phyloP scores from a whole-genome alignment of 2,888 invertebrate genomes.

The Papilio elwesi region DNA sequence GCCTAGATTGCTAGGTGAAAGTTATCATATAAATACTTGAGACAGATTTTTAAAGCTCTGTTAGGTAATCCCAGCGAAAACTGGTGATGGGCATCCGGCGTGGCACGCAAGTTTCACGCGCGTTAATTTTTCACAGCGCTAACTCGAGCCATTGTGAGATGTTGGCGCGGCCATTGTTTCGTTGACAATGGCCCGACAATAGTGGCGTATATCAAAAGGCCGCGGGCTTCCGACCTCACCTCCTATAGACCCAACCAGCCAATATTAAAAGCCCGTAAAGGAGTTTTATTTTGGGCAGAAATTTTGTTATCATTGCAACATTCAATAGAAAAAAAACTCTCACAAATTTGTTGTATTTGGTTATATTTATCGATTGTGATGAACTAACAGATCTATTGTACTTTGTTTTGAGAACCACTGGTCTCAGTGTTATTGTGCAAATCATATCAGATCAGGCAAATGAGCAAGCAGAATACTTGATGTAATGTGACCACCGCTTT shows the following conservation, averaged over 20 bases:
- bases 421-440: too few species aligned
- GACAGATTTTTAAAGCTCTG: slow-evolving; percentile 2
- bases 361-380: too few species aligned
- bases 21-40: not conserved
- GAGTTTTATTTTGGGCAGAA: slow-evolving; percentile 18
- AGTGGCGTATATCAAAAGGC: slow-evolving; percentile 67
- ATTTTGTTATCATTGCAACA: not conserved
- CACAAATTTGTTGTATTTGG: too few species aligned
- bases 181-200: slow-evolving; percentile 69
- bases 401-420: too few species aligned
- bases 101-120: slow-evolving; percentile 61
- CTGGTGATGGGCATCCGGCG: slow-evolving; percentile 48
- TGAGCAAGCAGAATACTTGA: too few species aligned
- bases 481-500: too few species aligned
- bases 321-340: not conserved
- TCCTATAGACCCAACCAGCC: slow-evolving; percentile 33
- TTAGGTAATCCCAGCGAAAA: slow-evolving; percentile 40
- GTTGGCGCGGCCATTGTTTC: slow-evolving; percentile 70
- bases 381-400: too few species aligned
- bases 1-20: not conserved
- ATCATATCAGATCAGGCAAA: too few species aligned
- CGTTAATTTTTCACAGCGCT: slow-evolving; percentile 71
- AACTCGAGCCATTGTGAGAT: slow-evolving; percentile 68
- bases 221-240: slow-evolving; percentile 59
- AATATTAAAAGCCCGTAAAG: slow-evolving; percentile 35